These are phyloP conservation scores for Archegozetes longisetosus DNA, from an alignment of 1,140 invertebrate genomes.

Conservation along the genomic window DNA sequence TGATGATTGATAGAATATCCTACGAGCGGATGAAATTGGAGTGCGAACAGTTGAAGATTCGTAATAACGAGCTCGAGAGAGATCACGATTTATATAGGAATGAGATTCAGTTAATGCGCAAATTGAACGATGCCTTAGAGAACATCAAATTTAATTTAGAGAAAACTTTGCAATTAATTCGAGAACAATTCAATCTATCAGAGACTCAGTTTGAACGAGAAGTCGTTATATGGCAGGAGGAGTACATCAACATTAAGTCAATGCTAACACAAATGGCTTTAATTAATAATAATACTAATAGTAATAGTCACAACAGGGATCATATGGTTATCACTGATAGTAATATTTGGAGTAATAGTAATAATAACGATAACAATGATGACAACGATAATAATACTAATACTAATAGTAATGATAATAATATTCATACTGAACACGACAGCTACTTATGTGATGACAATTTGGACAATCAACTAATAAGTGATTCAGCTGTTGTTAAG, in stretches of 20 bases:
- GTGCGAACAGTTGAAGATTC: not conserved
- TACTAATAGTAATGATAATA: no score
- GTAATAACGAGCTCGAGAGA: not conserved
- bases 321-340: no score
- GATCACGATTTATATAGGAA: not conserved
- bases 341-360: no score
- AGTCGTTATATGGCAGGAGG: not conserved
- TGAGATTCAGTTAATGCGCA: not conserved
- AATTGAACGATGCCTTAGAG: not conserved
- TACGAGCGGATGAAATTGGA: not conserved
- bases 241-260: not conserved
- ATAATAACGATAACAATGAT: no score
- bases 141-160: not conserved
- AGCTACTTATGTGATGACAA: no score
- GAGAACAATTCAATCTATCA: not conserved
- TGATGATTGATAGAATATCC: not conserved
- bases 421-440: no score
- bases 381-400: no score
- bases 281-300: no score
- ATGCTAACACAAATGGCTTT: no score
- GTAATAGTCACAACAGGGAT: no score
- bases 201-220: not conserved
- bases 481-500: no score
- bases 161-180: not conserved
- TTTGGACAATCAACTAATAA: no score